These are phyloP conservation scores for Carollia perspicillata DNA, from an alignment of 2,113 vertebrate genomes.

Conservation along the genomic window DNA sequence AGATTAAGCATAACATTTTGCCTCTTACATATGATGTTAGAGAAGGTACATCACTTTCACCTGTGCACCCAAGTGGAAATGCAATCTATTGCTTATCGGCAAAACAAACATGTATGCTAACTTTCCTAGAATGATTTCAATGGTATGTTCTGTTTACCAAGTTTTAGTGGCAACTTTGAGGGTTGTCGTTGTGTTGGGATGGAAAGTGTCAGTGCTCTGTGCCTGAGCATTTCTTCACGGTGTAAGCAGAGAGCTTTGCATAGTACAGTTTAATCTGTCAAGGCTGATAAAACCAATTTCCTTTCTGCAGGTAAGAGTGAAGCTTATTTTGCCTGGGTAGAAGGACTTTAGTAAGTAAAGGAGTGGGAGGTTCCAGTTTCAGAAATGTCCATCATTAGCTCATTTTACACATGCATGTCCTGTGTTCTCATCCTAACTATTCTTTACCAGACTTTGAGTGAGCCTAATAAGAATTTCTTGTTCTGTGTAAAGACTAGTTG, in stretches of 20 bases:
- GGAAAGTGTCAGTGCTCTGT: fast-evolving
- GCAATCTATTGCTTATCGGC: background rate
- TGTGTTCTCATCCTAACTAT: fast-evolving
- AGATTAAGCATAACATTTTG: background rate
- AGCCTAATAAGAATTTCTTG: background rate
- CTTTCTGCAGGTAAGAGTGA: background rate
- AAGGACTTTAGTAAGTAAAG: background rate
- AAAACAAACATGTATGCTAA: background rate
- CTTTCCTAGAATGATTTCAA: background rate
- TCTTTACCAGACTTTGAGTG: background rate
- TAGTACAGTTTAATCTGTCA: background rate
- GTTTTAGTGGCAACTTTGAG: too few species aligned
- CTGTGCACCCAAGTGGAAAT: background rate
- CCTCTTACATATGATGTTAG: background rate
- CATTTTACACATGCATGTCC: fast-evolving
- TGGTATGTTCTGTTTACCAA: background rate
- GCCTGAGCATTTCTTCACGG: fast-evolving
- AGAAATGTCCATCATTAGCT: background rate
- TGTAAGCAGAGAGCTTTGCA: background rate
- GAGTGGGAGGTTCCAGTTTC: background rate
- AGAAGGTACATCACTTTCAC: background rate
- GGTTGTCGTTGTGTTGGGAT: fast-evolving
- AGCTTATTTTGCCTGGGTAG: fast-evolving
- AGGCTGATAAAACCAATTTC: background rate
- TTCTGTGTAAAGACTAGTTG: background rate